These are phyloP conservation scores for Neelides folsomi DNA, from an alignment of 2,888 invertebrate genomes.

Conservation along the genomic window DNA sequence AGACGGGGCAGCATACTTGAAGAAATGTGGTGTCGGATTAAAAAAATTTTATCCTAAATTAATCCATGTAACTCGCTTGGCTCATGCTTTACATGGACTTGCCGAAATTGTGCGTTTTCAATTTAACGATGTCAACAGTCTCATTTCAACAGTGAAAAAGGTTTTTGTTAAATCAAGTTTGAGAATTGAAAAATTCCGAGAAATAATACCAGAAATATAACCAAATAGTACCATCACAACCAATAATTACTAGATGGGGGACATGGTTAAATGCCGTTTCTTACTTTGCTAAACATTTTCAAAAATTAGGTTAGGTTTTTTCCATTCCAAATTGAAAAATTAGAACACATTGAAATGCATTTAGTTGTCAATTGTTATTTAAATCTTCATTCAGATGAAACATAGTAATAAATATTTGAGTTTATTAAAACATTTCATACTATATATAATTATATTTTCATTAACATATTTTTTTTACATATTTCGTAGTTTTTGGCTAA, in stretches of 20 bases:
- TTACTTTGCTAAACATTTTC: no score
- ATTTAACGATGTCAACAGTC: constrained; percentile 1
- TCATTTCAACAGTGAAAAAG: constrained; percentile 2
- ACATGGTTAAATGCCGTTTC: no score
- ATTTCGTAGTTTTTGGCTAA: no score
- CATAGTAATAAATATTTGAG: no score
- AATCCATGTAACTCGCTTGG: constrained; percentile 3
- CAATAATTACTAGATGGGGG: background rate
- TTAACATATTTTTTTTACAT: no score
- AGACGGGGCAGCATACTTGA: constrained; percentile 7
- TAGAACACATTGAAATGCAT: no score
- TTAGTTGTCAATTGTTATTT: no score
- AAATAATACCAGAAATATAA: background rate
- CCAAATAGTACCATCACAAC: constrained; percentile 7
- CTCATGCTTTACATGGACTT: constrained; percentile 5
- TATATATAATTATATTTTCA: no score
- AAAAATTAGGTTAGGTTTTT: no score
- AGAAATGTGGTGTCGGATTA: background rate
- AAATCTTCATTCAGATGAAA: no score
- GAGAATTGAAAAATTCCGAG: background rate
- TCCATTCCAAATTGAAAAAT: no score
- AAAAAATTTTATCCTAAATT: background rate
- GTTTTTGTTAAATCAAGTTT: constrained; percentile 6
- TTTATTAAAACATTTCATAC: no score
- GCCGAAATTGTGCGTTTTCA: constrained; percentile 2